Conservation (phyloP, 2,888 invertebrate species). For the Macrophya alboannulata region DNA sequence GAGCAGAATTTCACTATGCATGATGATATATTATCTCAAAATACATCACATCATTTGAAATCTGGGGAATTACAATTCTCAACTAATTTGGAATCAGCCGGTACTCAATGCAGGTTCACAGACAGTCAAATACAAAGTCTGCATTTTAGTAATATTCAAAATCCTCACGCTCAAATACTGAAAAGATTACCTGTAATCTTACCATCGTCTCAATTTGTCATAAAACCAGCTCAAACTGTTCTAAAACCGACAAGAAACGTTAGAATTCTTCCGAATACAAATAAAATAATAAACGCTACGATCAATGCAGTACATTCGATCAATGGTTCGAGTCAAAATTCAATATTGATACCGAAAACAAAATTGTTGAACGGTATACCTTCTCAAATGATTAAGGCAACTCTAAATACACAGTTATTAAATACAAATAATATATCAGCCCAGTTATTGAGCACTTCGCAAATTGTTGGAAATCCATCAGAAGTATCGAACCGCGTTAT, state of each 20-base stretch:
- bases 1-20: conserved; percentile 38
- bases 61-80: conserved; percentile 33
- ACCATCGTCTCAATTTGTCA: conserved; percentile 74
- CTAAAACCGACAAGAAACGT: conserved; percentile 71
- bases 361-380: conserved; percentile 69
- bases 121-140: conserved; percentile 62
- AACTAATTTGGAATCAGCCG: conserved; percentile 56
- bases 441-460: conserved; percentile 69
- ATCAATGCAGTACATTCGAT: conserved; percentile 61
- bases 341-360: conserved; percentile 73
- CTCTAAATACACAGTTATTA: conserved; percentile 70
- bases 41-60: conserved; percentile 9
- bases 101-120: conserved; percentile 64
- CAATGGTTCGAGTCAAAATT: conserved; percentile 65
- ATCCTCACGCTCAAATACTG: conserved; percentile 70
- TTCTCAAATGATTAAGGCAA: conserved; percentile 71
- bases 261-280: conserved; percentile 69
- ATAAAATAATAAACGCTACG: conserved; percentile 64
- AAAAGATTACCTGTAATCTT: conserved; percentile 71
- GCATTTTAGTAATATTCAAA: conserved; percentile 61
- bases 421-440: conserved; percentile 67
- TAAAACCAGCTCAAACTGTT: conserved; percentile 72
- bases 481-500: conserved; percentile 65
- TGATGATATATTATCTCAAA: conserved; percentile 3
- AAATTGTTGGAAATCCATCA: conserved; percentile 66